Base-by-base conservation (phyloP, 1,140 invertebrate species). In the Stenopsyche tienmushanensis region DNA sequence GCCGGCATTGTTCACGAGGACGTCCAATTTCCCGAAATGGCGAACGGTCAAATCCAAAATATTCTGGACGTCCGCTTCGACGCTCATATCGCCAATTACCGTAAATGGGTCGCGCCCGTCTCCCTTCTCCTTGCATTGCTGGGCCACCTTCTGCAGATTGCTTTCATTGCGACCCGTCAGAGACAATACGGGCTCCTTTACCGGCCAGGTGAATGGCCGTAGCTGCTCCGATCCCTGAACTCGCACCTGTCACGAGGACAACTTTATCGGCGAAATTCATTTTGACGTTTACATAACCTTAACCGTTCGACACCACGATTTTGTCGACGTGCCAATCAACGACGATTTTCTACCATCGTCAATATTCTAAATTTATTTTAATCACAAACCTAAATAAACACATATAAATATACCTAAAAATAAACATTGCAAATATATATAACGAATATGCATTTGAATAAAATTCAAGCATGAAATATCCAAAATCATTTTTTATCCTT, bases 1-100 rank as follows among this genome's bases (percentile, higher is more conserved):
- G 2, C 94, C 94, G 39, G 94, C 94, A 83, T 90, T 93, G 76
- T 97, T 97, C 0, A 97, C 82, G 24, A 94, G 76, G 34, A 93
- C 84, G 78, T 93, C 90, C 2, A 93, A 75, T 73, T 84, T 83
- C 1, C 88, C 87, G 74, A 84, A 91, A 66, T 87, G 83, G 54
- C 86, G 77, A 10, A 93, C 77, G 0, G 90, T 90, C 1, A 81
- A 82, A 3, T 90, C 82, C 0, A 94, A 72, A 41, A 94, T 87
- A 1, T 82, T 84, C 72, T 90, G 81, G 1, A 87, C 85, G 72
- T 94, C 91, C 21, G 74, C 75, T 74, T 94, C 91, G 65, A 88
- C 87, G 3, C 84, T 88, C 58, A 96, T 73, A 73, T 96, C 93
- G 0, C 78, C 79, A 9, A 73, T 59, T 15, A 80, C 72, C 5